Conservation (phyloP, 1,140 invertebrate species). For the Drosophila punjabiensis region DNA sequence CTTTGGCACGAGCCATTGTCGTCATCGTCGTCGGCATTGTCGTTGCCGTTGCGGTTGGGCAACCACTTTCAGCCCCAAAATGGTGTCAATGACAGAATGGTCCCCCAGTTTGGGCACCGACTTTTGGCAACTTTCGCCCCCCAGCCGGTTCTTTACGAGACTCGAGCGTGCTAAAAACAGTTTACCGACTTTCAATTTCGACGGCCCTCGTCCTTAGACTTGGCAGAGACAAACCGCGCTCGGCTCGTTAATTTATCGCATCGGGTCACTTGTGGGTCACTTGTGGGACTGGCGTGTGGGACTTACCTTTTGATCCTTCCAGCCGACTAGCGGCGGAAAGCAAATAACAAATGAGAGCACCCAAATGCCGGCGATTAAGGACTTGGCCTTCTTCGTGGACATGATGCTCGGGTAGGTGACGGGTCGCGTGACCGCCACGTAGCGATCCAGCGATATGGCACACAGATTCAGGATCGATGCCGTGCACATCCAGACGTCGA, state of each 20-base stretch:
- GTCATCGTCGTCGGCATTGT: slow-evolving; percentile 7
- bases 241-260: slow-evolving; percentile 49
- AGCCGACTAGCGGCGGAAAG: slow-evolving; percentile 97
- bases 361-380: slow-evolving; percentile 96
- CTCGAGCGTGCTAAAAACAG: slow-evolving; percentile 68
- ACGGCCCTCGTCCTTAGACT: slow-evolving; percentile 85
- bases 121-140: slow-evolving; percentile 17
- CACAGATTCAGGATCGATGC: slow-evolving; percentile 97
- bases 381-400: slow-evolving; percentile 94
- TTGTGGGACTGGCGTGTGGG: not conserved
- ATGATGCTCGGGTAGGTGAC: slow-evolving; percentile 97
- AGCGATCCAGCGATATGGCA: slow-evolving; percentile 96
- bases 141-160: slow-evolving; percentile 20
- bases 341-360: slow-evolving; percentile 98
- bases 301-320: slow-evolving; percentile 93
- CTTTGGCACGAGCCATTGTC: slow-evolving; percentile 31
- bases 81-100: slow-evolving; percentile 73
- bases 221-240: slow-evolving; percentile 54
- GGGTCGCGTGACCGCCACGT: slow-evolving; percentile 97
- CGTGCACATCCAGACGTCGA: slow-evolving; percentile 98
- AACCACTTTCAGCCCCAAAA: slow-evolving; percentile 57
- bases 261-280: slow-evolving; percentile 30
- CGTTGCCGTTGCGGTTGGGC: slow-evolving; percentile 42
- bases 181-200: slow-evolving; percentile 80
- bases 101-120: slow-evolving; percentile 21